A percentile compares a stretch with the other conserved stretches of the same genome.
These are phyloP conservation scores for Drosophila albomicans DNA, from an alignment of 1,140 invertebrate species.

Conservation along the genomic window DNA sequence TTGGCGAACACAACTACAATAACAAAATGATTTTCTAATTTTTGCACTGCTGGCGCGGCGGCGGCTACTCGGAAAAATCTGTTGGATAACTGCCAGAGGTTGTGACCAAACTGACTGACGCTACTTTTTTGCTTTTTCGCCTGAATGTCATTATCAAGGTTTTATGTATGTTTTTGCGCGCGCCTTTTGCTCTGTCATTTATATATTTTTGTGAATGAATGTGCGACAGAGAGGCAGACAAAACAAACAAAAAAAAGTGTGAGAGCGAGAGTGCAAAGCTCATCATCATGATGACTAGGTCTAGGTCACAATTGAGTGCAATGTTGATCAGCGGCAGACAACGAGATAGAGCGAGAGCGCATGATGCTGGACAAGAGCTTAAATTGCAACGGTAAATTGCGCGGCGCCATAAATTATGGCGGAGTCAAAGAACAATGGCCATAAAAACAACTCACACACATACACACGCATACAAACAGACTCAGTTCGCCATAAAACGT, in stretches of 20 bases:
- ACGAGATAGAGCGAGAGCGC: not conserved
- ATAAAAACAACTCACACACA: slow-evolving; percentile 20
- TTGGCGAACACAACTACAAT: slow-evolving; percentile 45
- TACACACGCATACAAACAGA: not conserved
- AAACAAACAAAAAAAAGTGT: not conserved
- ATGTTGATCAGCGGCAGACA: slow-evolving; percentile 8
- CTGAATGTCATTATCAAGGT: slow-evolving; percentile 83
- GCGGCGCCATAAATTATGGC: slow-evolving; percentile 45
- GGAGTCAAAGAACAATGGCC: slow-evolving; percentile 51
- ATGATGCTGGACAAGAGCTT: not conserved
- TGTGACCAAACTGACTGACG: slow-evolving; percentile 54
- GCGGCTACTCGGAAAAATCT: slow-evolving; percentile 14
- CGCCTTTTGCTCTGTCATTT: slow-evolving; percentile 49
- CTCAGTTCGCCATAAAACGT: slow-evolving; percentile 22
- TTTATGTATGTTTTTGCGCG: slow-evolving; percentile 55
- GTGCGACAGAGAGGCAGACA: slow-evolving; percentile 25
- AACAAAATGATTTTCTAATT: slow-evolving; percentile 63
- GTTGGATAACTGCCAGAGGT: slow-evolving; percentile 53
- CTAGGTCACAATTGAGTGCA: slow-evolving; percentile 22
- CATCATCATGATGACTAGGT: not conserved
- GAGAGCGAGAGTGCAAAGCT: slow-evolving; percentile 1
- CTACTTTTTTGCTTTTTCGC: slow-evolving; percentile 50
- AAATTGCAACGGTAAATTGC: slow-evolving; percentile 39
- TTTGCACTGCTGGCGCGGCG: slow-evolving; percentile 36
- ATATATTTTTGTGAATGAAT: slow-evolving; percentile 52